Base-by-base conservation (phyloP, 2,888 invertebrate genomes). In the Muschampia staudingeri region DNA sequence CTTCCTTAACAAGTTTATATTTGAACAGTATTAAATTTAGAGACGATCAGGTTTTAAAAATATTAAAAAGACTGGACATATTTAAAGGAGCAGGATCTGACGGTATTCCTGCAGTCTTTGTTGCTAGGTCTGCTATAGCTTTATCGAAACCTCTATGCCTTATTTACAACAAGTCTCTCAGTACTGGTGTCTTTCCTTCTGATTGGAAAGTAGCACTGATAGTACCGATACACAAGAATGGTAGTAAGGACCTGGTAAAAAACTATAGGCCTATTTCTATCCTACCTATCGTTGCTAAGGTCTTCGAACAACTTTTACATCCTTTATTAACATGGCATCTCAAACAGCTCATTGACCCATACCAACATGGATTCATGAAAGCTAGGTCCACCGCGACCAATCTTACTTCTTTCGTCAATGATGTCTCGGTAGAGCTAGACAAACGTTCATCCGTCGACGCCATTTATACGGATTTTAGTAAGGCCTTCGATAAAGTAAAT, bases 21-120 rank as follows among this genome's bases (percentile, higher is more conserved):
- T 56, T 56, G 56, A 56, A 56, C 8, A 56, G 14, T 8, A 56
- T 56, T 56, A 56, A 56, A 56, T 56, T 56, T 19, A 56, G 9
- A 56, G 56, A 56, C 19, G n/a, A n/a, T 19, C 56, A 56, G 56
- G 56, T 56, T 56, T 19, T 56, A 30, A 78, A 72, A 72, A 71
- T 56, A 56, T 56, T 56, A 56, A 56, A 56, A 56, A 56, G 56
- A 56, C 56, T 56, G 19, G 19, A 56, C 19, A 56, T 52, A 52
- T 52, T 52, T n/a, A 52, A 52, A 52, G 52, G 52, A 52, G 52
- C 52, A n/a, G 52, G 52, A n/a, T 52, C 52, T 52, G 52, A 52
- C 52, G n/a, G n/a, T 52, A 52, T 52, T 12, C 52, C 52, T n/a
- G 52, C 52, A n/a, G 52, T 52, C 8, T 52, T 52, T 52, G n/a